These are phyloP conservation scores for Drosophila baimaii DNA, from an alignment of 1,140 invertebrate genomes.

Conservation along the genomic window DNA sequence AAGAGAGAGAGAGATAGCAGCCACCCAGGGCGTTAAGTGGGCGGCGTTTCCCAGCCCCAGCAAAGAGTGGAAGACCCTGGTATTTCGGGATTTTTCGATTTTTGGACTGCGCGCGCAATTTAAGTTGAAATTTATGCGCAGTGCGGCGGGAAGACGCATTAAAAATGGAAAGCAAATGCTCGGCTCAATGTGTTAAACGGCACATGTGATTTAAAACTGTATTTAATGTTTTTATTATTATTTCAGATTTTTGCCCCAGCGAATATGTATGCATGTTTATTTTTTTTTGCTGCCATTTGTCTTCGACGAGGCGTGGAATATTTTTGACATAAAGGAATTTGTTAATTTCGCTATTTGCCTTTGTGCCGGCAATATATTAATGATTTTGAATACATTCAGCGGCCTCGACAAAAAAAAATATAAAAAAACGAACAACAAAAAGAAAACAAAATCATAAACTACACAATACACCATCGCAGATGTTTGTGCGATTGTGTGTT, in stretches of 20 bases:
- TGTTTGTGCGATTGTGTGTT: constrained; percentile 41
- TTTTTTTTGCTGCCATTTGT: constrained; percentile 67
- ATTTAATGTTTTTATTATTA: constrained; percentile 73
- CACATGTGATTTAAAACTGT: constrained; percentile 77
- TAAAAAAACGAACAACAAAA: too few relatives aligned
- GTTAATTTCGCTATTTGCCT: constrained; percentile 65
- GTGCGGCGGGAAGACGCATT: constrained; percentile 49
- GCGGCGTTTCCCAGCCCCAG: constrained; percentile 46
- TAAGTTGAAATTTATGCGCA: constrained; percentile 79
- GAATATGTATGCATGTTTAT: background rate
- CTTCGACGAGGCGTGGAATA: constrained; percentile 76
- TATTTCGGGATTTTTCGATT: constrained; percentile 29
- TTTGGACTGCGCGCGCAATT: constrained; percentile 78
- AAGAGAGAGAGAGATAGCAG: constrained; percentile 22
- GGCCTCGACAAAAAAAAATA: background rate
- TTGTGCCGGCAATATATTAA: constrained; percentile 68
- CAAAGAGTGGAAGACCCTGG: constrained; percentile 10
- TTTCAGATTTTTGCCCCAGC: constrained; percentile 23
- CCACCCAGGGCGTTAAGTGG: constrained; percentile 76
- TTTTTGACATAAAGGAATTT: constrained; percentile 77
- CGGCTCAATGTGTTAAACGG: constrained; percentile 79
- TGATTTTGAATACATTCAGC: constrained; percentile 55
- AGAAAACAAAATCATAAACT: constrained; percentile 73
- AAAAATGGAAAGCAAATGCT: constrained; percentile 57
- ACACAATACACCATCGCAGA: constrained; percentile 43